Base-by-base conservation (phyloP, 2,797 vertebrate genomes). In the Knipowitschia caucasica region DNA sequence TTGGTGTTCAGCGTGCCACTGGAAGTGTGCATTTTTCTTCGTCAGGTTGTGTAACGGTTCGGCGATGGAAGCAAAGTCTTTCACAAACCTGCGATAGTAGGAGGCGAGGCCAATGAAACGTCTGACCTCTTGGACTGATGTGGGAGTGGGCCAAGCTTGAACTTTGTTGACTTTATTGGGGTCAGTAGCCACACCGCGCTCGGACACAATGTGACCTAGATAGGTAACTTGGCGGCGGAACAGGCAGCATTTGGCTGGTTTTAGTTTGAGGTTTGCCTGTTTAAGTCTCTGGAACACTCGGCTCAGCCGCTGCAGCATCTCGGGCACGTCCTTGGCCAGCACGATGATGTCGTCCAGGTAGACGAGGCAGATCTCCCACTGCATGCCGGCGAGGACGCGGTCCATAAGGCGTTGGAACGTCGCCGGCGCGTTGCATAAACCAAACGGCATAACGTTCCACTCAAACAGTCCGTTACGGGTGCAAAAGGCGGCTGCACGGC, bases 201-300 rank as follows among this genome's bases (percentile, higher is more conserved):
- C 51, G 40, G 59, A 34, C 14, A 34, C 33, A 4, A 54, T 18
- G 25, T 55, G 60, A 0, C 31, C 56, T 3, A 61, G 17, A 6
- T 68, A 71, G 3, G 30, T 26, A n/a, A n/a, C n/a, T n/a, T n/a
- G n/a, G n/a, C n/a, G n/a, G 2, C 0, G 4, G 5, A 68, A 66
- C 0, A 70, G 53, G 15, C 14, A 49, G 9, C 57, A 65, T 2
- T 68, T 67, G 0, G 21, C 3, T 0, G 59, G 56, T 15, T 65
- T 68, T 0, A 75, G 3, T 4, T 72, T 72, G 0, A 71, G 9
- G 14, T 58, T 65, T 0, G 69, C 64, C 1, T 49, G 12, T 1
- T 6, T 7, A 0, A 68, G 38, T 2, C 51, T 4, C 1, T 23
- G 0, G 1, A 77, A 73, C 0, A 69, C n/a, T 3, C 54, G 47